A percentile compares a stretch with the other conserved stretches of the same genome.
phyloP scores from a whole-genome alignment of 2,797 vertebrate genomes.

The Antennarius maculatus region DNA sequence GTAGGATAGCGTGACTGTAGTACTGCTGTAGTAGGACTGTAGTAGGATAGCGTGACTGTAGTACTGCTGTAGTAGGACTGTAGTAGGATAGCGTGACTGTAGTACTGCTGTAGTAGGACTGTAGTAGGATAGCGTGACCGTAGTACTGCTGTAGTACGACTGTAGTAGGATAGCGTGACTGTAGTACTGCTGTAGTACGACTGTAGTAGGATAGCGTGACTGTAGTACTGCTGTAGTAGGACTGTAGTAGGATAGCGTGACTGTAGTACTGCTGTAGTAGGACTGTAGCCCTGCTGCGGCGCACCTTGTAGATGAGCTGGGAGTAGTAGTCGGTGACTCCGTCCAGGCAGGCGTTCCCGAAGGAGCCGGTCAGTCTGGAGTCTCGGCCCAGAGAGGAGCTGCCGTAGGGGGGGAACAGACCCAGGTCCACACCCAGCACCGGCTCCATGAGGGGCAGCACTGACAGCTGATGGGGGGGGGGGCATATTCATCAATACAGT shows the following conservation, averaged over 20 bases:
- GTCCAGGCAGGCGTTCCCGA: conserved; percentile 91
- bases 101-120: too few relatives aligned
- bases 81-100: neutral
- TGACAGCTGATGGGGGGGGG: conserved; percentile 80
- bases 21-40: neutral
- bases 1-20: neutral
- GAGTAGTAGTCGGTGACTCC: conserved; percentile 96
- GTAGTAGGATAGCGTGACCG: too few relatives aligned
- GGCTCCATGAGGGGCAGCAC: conserved; percentile 97
- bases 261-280: too few relatives aligned
- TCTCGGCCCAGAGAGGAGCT: conserved; percentile 87
- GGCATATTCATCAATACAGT: neutral
- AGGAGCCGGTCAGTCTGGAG: conserved; percentile 89
- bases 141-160: too few relatives aligned
- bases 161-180: neutral
- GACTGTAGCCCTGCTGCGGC: too few relatives aligned
- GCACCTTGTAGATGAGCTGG: conserved; percentile 95
- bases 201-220: neutral
- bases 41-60: neutral
- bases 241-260: neutral
- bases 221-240: too few relatives aligned
- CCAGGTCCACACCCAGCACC: conserved; percentile 90
- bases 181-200: neutral
- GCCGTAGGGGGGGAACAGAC: conserved; percentile 93
- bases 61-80: too few relatives aligned